Evolutionary conservation across 2,888 invertebrate species (phyloP), one percentile per base, ranked within the genome.

Genomic region (Acanthopleura granulata): DNA sequence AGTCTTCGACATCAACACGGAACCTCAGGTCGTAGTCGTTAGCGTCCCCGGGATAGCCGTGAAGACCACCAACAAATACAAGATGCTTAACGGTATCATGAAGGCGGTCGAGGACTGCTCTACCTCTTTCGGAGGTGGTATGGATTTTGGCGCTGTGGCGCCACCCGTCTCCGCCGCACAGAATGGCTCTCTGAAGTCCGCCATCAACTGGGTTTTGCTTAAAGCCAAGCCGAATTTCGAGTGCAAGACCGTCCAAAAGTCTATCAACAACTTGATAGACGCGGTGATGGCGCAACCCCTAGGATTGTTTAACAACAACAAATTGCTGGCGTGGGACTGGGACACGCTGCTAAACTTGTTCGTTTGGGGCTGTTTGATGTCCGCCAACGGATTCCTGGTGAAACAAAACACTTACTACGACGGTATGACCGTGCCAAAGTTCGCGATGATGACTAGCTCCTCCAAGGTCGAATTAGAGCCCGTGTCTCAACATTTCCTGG

Each of bases 31-130:
- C 14, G 18, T 18, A 18, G 51, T 18, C 14, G 14, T 51, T 14
- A 18, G 18, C 51, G 51, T 51, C 18, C 51, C 51, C 51, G 51
- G 51, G 18, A 18, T 51, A 18, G 18, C 51, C 14, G 51, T 51
- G 18, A 51, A 51, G 51, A 51, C 51, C 51, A 51, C 51, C 51
- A 51, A 51, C 51, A 51, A 51, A 51, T 51, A 51, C 18, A 51
- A 51, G 51, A 18, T 18, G 51, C 51, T 51, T 14, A 51, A 51
- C 51, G 51, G 51, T 18, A 51, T 51, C 14, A 15, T 51, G 51
- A 51, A 51, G 51, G 51, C 51, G 51, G 51, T 18, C 14, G 51
- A 51, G 14, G 51, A 51, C 18, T 15, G 51, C 18, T 51, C 18
- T 18, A 18, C 51, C 51, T 51, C 51, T 51, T 51, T 15, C 51